Evolutionary conservation across 2,888 invertebrate genomes (phyloP).

Genomic region (Schrankia costaestrigalis): DNA sequence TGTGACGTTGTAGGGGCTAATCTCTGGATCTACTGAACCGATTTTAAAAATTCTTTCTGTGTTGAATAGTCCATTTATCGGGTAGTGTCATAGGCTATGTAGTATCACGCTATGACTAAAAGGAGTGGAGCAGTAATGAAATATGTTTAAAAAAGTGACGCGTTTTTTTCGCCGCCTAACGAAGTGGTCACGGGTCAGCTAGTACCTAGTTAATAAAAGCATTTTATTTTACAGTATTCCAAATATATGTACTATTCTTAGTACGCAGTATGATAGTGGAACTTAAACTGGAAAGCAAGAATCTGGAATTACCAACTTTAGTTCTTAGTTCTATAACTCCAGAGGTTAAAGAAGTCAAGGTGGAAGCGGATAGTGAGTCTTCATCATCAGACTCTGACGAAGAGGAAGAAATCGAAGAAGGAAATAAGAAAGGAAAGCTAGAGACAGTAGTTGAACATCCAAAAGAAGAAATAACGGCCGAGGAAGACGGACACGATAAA

Average conservation of each 20-base stretch:
- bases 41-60: too few species aligned
- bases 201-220: neutral
- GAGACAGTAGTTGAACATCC: slow-evolving; percentile 33
- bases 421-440: slow-evolving; percentile 11
- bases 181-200: too few species aligned
- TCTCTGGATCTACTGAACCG: too few species aligned
- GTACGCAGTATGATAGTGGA: slow-evolving; percentile 57
- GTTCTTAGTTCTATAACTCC: slow-evolving; percentile 33
- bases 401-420: slow-evolving; percentile 8
- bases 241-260: slow-evolving; percentile 51
- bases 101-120: too few species aligned
- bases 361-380: slow-evolving; percentile 22
- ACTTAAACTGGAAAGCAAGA: slow-evolving; percentile 35
- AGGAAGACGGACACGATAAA: slow-evolving; percentile 5
- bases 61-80: too few species aligned
- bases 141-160: too few species aligned
- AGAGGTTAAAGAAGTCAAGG: slow-evolving; percentile 18
- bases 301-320: slow-evolving; percentile 29
- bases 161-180: too few species aligned
- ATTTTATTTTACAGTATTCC: slow-evolving; percentile 45
- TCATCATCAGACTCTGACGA: slow-evolving; percentile 16
- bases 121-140: too few species aligned
- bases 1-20: too few species aligned
- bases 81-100: too few species aligned
- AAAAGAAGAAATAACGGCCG: slow-evolving; percentile 19